A percentile compares a stretch with the other conserved stretches of the same genome.
These are phyloP conservation scores for Suillia variegata DNA, from an alignment of 2,888 invertebrate genomes.

Conservation along the genomic window DNA sequence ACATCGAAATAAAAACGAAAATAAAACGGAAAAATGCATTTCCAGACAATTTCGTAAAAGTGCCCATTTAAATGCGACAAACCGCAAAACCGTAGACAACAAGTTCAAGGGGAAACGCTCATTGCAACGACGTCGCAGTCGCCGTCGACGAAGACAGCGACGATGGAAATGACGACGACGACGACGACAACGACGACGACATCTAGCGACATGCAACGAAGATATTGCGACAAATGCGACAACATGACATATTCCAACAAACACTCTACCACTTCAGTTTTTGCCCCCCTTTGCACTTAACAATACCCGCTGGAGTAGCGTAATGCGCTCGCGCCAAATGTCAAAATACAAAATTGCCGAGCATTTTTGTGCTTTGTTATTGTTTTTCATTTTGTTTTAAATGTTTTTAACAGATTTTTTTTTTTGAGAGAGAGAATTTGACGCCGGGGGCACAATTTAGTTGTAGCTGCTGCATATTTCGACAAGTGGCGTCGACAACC, in stretches of 20 bases:
- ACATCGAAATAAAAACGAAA: no score
- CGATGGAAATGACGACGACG: background rate
- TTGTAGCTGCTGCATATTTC: background rate
- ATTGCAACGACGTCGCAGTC: background rate
- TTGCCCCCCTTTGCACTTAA: no score
- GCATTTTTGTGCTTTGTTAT: no score
- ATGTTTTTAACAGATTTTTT: no score
- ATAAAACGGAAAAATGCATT: no score
- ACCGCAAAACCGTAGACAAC: no score
- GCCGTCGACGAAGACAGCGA: background rate
- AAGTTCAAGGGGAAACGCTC: background rate
- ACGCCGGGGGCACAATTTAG: background rate
- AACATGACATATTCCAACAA: background rate
- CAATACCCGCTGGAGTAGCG: no score
- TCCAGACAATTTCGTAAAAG: no score
- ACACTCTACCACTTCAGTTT: no score
- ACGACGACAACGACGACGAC: background rate
- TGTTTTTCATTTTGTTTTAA: no score
- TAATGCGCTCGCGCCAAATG: background rate
- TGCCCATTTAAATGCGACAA: no score
- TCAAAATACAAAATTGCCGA: background rate
- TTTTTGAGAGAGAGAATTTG: background rate
- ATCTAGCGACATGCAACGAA: background rate
- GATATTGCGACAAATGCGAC: background rate
- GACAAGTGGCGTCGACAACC: constrained; percentile 2